These are phyloP conservation scores for Oscheius sp. DNA, from an alignment of 2,888 invertebrate species.

Conservation along the genomic window DNA sequence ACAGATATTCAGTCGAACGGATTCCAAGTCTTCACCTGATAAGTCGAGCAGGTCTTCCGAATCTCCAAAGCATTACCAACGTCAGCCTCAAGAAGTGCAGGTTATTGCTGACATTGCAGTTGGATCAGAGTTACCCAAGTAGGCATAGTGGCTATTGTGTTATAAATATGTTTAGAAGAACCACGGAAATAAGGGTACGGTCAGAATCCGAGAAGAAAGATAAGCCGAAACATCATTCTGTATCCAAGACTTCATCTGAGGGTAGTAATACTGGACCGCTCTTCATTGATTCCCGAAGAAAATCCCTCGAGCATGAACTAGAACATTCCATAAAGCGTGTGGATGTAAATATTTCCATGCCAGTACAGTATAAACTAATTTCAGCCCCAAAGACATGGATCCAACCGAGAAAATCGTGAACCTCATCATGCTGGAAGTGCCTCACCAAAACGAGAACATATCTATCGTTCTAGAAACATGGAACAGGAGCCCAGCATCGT, in stretches of 20 bases:
- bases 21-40: constrained; percentile 17
- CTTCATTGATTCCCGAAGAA: not conserved
- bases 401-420: constrained; percentile 15
- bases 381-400: not conserved
- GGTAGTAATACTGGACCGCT: constrained; percentile 7
- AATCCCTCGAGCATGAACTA: not conserved
- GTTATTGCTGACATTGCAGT: constrained; percentile 4
- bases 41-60: constrained; percentile 25
- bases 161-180: not conserved
- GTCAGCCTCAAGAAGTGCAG: constrained; percentile 17
- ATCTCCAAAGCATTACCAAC: constrained; percentile 19
- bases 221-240: constrained; percentile 15
- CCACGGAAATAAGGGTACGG: constrained; percentile 7
- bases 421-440: not conserved
- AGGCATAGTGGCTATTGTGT: no score
- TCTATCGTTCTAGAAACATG: constrained; percentile 1
- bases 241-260: constrained; percentile 27
- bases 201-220: constrained; percentile 30
- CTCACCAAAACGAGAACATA: constrained; percentile 29
- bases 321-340: not conserved
- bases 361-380: not conserved
- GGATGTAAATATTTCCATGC: no score
- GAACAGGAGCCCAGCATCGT: constrained; percentile 9
- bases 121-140: not conserved
- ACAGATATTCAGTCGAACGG: not conserved